phyloP scores from a whole-genome alignment of 2,113 vertebrate species.

The Anthoscopus minutus region DNA sequence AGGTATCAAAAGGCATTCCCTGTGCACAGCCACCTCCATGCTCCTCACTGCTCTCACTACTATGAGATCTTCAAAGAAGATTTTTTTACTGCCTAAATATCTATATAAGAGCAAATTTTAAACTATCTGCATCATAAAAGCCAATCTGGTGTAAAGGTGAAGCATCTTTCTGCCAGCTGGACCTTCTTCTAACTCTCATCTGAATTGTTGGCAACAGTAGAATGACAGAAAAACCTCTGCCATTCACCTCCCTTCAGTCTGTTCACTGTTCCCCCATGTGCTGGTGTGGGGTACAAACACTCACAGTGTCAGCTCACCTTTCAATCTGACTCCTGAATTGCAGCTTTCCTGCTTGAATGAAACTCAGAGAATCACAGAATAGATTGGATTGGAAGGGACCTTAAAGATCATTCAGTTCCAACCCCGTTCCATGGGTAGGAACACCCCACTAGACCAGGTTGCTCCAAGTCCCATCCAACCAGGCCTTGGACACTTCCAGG shows the following conservation, averaged over 20 bases:
- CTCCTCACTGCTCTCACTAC: background rate
- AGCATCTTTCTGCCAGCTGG: background rate
- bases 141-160: background rate
- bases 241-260: background rate
- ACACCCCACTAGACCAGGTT: background rate
- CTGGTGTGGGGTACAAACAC: background rate
- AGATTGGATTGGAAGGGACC: background rate
- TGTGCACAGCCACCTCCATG: background rate
- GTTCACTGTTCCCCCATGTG: fast-evolving
- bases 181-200: background rate
- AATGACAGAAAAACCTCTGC: background rate
- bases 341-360: background rate
- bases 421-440: background rate
- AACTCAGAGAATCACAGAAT: background rate
- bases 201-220: background rate
- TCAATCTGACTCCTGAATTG: background rate
- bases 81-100: background rate
- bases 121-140: background rate
- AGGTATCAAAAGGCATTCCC: background rate
- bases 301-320: background rate
- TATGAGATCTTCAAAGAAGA: background rate
- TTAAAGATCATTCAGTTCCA: background rate
- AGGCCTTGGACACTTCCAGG: background rate
- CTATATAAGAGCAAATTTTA: background rate
- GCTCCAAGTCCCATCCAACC: background rate